Evolutionary conservation across 2,797 vertebrate genomes (phyloP), one percentile per base, ranked within the genome.

Genomic region (Sebastes minor): DNA sequence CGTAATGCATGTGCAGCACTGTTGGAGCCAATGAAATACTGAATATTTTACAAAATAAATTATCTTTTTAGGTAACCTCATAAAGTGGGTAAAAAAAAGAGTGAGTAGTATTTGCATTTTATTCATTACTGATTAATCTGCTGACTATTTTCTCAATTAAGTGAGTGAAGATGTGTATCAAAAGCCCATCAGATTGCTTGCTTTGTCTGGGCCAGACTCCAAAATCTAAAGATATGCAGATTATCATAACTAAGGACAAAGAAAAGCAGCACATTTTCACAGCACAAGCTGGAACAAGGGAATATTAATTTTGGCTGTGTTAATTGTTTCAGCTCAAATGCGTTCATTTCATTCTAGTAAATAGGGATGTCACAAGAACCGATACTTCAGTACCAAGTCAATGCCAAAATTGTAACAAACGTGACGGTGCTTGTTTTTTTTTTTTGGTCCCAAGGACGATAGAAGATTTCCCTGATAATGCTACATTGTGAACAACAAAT

Each of bases 1-100:
- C 76, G 68, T 85, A 85, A 86, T 88, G 68, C 62, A 86, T 79
- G 33, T 70, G 52, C 65, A 67, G 23, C 69, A 78, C 59, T 30
- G 8, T 76, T 57, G 20, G 11, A 67, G 23, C 25, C 52, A 38
- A 23, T 76, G 55, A 81, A 85, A 78, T 35, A 42, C 49, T 46
- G n/a, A 80, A 57, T 76, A 74, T 61, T 74, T 71, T 71, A 18
- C 28, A 14, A 76, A 75, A 55, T 20, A 52, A 72, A 30, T 30
- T 4, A 27, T 61, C 13, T 28, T 53, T 66, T 85, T 35, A 32
- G 22, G 38, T 74, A 32, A 69, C 4, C n/a, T 52, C 14, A 38
- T 28, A 25, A 52, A 61, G 38, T 68, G 8, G 8, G 27, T 49
- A 2, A 25, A 62, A 25, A 52, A 52, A 67, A 57, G 18, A 32